Conservation (phyloP, 2,113 vertebrate species). For the Ginglymostoma cirratum region DNA sequence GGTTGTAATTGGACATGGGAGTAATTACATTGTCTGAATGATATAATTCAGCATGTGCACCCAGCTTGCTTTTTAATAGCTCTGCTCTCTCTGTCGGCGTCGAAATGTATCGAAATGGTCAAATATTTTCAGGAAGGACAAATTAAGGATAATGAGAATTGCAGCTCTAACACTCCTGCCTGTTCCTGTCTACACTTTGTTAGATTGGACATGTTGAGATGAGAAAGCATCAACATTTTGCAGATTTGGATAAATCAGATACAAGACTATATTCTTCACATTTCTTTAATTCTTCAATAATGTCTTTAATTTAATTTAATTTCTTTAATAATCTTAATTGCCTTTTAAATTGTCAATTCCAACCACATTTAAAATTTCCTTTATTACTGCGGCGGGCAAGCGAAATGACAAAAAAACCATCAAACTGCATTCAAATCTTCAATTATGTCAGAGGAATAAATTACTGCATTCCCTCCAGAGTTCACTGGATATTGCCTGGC, state of each 20-base stretch:
- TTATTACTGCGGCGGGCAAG: neutral
- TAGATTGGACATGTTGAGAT: neutral
- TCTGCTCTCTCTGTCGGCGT: neutral
- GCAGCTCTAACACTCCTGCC: too few species aligned
- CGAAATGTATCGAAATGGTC: neutral
- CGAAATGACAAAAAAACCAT: slow-evolving; percentile 6
- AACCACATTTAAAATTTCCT: neutral
- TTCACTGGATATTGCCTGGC: neutral
- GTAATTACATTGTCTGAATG: neutral
- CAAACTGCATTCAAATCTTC: neutral
- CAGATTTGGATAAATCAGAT: neutral
- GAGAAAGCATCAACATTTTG: neutral
- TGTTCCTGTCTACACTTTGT: neutral
- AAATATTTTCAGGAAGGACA: neutral
- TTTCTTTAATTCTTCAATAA: too few species aligned
- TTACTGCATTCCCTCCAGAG: neutral
- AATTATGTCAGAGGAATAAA: neutral
- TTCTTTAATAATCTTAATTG: too few species aligned
- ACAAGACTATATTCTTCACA: neutral
- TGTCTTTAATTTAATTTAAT: too few species aligned
- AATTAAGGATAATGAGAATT: neutral
- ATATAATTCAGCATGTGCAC: neutral
- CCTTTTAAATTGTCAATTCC: slow-evolving; percentile 18
- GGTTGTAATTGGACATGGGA: neutral
- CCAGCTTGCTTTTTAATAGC: neutral